Conservation (phyloP, 2,888 invertebrate species). For the Nemapogon koenigi region DNA sequence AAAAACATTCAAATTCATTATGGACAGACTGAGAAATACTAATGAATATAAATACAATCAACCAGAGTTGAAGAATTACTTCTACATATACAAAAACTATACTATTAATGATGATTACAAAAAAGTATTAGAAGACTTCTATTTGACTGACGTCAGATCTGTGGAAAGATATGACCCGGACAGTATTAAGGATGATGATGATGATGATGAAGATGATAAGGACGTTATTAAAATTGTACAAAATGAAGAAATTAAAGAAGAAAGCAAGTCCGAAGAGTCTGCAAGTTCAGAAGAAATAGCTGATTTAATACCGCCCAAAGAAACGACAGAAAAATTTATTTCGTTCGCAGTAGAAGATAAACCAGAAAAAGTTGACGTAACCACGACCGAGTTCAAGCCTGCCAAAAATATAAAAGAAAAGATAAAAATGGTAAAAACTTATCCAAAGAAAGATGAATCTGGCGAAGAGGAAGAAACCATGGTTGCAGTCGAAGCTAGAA, state of each 20-base stretch:
- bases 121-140: slow-evolving; percentile 62
- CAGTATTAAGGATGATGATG: slow-evolving; percentile 27
- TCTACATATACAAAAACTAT: slow-evolving; percentile 72
- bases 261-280: slow-evolving; percentile 19
- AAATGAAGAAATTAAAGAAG: slow-evolving; percentile 35
- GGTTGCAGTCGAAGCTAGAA: slow-evolving; percentile 65
- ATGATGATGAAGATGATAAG: slow-evolving; percentile 26
- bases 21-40: slow-evolving; percentile 55
- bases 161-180: slow-evolving; percentile 49
- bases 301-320: slow-evolving; percentile 42
- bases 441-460: slow-evolving; percentile 51
- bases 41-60: slow-evolving; percentile 53
- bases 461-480: slow-evolving; percentile 63
- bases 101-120: slow-evolving; percentile 67
- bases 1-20: slow-evolving; percentile 50
- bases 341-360: slow-evolving; percentile 56
- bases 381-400: slow-evolving; percentile 40
- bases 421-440: slow-evolving; percentile 59
- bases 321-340: slow-evolving; percentile 60
- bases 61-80: slow-evolving; percentile 70
- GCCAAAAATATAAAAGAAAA: slow-evolving; percentile 59
- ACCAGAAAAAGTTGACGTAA: slow-evolving; percentile 44
- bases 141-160: slow-evolving; percentile 68
- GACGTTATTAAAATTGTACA: slow-evolving; percentile 30
- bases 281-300: slow-evolving; percentile 31